phyloP scores from a whole-genome alignment of 2,797 vertebrate species.

The Cossypha niveicapilla region DNA sequence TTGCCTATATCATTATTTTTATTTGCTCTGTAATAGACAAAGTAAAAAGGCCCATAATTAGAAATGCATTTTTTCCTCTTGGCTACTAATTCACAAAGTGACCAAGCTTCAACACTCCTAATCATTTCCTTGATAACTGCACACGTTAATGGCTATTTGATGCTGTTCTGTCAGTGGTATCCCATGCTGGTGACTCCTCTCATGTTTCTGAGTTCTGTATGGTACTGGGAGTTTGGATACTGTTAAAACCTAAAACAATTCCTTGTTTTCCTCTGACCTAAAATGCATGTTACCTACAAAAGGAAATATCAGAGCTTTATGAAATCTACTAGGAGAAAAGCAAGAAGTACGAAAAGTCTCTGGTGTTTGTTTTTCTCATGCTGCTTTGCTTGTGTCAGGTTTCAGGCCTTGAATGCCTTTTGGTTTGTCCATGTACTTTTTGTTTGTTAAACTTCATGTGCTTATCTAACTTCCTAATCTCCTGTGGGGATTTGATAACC shows the following conservation, averaged over 20 bases:
- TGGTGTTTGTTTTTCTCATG: constrained; percentile 70
- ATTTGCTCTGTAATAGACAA: not conserved
- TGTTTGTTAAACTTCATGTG: constrained; percentile 63
- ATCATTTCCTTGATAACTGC: not conserved
- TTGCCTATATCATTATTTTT: not conserved
- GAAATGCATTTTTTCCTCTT: not conserved
- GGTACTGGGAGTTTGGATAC: not conserved
- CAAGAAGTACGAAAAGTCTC: not conserved
- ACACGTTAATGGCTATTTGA: rapidly evolving
- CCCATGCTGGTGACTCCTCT: not conserved
- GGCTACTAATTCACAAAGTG: not conserved
- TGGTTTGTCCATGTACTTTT: constrained; percentile 29
- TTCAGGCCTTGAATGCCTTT: constrained; percentile 42
- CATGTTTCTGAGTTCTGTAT: not conserved
- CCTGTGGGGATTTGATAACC: constrained; percentile 64
- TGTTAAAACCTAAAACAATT: not conserved
- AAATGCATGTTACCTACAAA: not conserved
- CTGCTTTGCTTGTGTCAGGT: constrained; percentile 53
- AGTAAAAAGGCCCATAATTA: not conserved
- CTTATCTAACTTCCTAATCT: constrained; percentile 75
- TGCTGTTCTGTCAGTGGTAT: not conserved
- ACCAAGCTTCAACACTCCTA: rapidly evolving
- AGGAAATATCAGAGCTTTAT: constrained; percentile 19
- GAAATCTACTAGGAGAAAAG: constrained; percentile 18
- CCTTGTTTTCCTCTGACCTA: not conserved